Evolutionary conservation across 1,140 invertebrate species (phyloP).

Genomic region (Anadara kagoshimensis): DNA sequence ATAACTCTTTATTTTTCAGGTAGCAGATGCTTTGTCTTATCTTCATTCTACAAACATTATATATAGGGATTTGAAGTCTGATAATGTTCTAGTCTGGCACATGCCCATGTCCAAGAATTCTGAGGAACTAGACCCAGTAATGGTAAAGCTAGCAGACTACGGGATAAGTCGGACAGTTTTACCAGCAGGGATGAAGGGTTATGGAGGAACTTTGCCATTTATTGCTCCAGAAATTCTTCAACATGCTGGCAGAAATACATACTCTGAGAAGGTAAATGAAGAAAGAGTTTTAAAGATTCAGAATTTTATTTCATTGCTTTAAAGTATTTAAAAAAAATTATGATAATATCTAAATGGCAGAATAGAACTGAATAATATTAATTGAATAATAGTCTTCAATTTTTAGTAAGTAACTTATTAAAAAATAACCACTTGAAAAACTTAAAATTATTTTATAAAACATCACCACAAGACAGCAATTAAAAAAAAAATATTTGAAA

Average conservation of each 20-base stretch:
- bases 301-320: background rate
- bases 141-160: constrained; percentile 96
- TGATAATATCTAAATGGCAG: no score
- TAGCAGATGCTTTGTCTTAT: constrained; percentile 96
- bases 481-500: no score
- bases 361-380: no score
- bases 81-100: constrained; percentile 98
- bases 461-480: no score
- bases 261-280: constrained; percentile 98
- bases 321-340: background rate
- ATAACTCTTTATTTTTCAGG: constrained; percentile 72
- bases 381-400: no score
- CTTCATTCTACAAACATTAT: constrained; percentile 95
- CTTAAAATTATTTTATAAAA: background rate
- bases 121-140: constrained; percentile 78
- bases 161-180: constrained; percentile 88
- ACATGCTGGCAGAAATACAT: constrained; percentile 98
- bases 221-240: constrained; percentile 99
- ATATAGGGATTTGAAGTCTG: constrained; percentile 96
- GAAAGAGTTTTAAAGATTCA: no score
- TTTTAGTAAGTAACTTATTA: no score
- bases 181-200: constrained; percentile 87
- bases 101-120: constrained; percentile 80
- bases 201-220: constrained; percentile 91
- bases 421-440: background rate